phyloP scores from a whole-genome alignment of 2,113 vertebrate genomes.

The Saguinus midas region DNA sequence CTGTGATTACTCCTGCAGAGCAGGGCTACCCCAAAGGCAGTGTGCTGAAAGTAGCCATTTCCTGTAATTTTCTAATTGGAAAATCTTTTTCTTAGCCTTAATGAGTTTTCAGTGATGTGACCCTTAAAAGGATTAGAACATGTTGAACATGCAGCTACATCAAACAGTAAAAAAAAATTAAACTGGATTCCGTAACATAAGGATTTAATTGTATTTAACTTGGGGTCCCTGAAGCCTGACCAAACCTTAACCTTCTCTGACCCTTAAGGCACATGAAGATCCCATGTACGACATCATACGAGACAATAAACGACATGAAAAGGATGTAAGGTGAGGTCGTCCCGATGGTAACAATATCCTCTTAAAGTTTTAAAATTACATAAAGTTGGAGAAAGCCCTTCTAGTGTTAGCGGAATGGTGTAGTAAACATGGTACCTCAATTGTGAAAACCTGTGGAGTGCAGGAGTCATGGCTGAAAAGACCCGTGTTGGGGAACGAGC shows the following conservation, averaged over 20 bases:
- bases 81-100: neutral
- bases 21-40: too few species aligned
- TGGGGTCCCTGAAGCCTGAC: neutral
- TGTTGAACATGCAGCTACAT: neutral
- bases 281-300: slow-evolving; percentile 95
- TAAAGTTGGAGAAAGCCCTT: neutral
- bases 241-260: neutral
- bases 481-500: neutral
- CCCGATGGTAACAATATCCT: neutral
- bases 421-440: neutral
- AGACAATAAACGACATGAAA: slow-evolving; percentile 93
- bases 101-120: neutral
- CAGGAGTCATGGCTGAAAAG: neutral
- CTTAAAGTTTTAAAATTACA: neutral
- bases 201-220: neutral
- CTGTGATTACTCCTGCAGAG: too few species aligned
- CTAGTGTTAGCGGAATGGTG: neutral
- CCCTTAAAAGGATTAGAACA: neutral
- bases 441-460: neutral
- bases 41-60: neutral
- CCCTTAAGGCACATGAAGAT: slow-evolving; percentile 89
- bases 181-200: neutral
- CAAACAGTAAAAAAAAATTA: neutral
- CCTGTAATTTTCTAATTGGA: neutral
- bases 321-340: slow-evolving; percentile 49